Percentiles rank a stretch among this genome's conserved stretches.
Evolutionary conservation across 1,140 invertebrate species (phyloP).

Genomic region (Melanaphis sacchari): DNA sequence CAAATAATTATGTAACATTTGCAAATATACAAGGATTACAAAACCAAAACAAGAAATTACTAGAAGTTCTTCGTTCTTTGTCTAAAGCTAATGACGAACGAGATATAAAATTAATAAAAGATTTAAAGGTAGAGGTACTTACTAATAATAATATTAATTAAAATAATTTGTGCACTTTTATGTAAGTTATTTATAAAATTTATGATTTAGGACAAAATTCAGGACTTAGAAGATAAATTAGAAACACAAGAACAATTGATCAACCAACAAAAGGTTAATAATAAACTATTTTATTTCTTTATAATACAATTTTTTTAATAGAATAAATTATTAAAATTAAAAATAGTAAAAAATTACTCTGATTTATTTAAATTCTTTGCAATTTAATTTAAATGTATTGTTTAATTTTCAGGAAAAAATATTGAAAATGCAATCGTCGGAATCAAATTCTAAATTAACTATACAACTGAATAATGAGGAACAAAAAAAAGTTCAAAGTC

Average conservation of each 20-base stretch:
- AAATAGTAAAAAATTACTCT: neutral
- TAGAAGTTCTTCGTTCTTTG: constrained; percentile 16
- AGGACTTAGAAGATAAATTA: constrained; percentile 23
- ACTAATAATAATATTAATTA: neutral
- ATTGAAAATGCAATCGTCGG: neutral
- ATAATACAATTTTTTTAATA: neutral
- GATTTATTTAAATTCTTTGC: neutral
- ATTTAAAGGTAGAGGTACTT: constrained; percentile 18
- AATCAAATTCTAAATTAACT: neutral
- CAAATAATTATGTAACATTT: constrained; percentile 54
- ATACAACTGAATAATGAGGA: neutral
- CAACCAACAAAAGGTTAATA: neutral
- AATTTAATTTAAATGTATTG: neutral
- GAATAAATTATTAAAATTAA: neutral
- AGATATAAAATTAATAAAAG: constrained; percentile 31
- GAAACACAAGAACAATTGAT: neutral
- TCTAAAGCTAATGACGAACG: constrained; percentile 34
- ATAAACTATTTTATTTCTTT: neutral
- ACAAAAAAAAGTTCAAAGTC: neutral
- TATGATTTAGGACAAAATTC: constrained; percentile 12
- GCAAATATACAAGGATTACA: constrained; percentile 49
- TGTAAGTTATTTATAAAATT: neutral
- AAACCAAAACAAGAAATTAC: constrained; percentile 46
- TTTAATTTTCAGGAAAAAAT: constrained; percentile 32
- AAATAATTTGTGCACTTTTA: neutral